A percentile compares a stretch with the other conserved stretches of the same genome.
These are phyloP conservation scores for Nemapogon koenigi DNA, from an alignment of 2,888 invertebrate species.

Conservation along the genomic window DNA sequence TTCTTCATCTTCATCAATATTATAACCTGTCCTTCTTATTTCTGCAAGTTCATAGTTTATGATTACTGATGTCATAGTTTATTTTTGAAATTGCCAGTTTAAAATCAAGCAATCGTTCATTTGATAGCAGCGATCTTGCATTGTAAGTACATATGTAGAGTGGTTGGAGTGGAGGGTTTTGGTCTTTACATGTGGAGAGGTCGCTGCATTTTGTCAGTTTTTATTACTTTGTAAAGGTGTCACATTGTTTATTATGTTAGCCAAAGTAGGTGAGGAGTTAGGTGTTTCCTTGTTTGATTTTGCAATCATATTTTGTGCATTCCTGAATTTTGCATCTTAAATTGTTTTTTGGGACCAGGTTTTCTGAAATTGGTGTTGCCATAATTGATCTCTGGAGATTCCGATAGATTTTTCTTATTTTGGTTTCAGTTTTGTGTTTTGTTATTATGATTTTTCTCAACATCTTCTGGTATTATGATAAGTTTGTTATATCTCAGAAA, in stretches of 20 bases:
- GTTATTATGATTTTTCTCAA: neutral
- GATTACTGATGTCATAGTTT: constrained; percentile 11
- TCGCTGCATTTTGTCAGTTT: neutral
- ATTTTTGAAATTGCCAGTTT: constrained; percentile 10
- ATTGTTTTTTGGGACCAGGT: neutral
- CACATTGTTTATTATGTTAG: neutral
- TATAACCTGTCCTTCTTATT: constrained; percentile 8
- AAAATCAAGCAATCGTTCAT: neutral
- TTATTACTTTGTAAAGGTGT: neutral
- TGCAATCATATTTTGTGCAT: neutral
- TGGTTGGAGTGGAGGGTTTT: constrained; percentile 1
- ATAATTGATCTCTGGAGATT: neutral
- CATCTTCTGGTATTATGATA: neutral
- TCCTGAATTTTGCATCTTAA: neutral
- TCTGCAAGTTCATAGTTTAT: constrained; percentile 11
- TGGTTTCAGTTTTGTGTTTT: neutral
- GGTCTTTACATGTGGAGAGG: constrained; percentile 3
- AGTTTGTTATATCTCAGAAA: constrained; percentile 6
- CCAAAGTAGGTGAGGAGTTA: neutral
- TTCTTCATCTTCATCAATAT: constrained; percentile 11
- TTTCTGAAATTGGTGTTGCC: neutral
- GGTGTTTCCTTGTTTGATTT: neutral
- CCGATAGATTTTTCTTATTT: neutral
- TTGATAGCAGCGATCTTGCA: constrained; percentile 1
- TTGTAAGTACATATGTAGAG: constrained; percentile 1